Percentiles rank a stretch among this genome's conserved stretches.
Evolutionary conservation across 2,113 vertebrate species (phyloP).

Genomic region (Neotragus moschatus): DNA sequence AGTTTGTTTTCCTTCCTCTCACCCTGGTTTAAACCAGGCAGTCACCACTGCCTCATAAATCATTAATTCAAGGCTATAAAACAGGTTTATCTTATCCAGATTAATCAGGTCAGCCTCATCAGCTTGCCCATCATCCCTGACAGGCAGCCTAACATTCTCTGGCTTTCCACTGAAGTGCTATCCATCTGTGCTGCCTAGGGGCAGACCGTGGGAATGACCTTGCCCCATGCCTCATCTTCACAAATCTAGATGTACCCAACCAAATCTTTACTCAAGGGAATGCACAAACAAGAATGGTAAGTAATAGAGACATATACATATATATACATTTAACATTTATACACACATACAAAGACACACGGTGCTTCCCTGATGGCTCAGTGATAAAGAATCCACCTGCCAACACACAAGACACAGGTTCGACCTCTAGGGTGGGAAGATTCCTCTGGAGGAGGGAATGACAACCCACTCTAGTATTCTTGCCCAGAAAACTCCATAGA

Average conservation of each 20-base stretch:
- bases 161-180: background rate
- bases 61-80: background rate
- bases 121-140: background rate
- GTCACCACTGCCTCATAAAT: background rate
- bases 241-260: background rate
- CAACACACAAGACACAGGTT: background rate
- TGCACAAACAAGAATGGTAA: background rate
- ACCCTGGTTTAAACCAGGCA: background rate
- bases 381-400: background rate
- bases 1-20: background rate
- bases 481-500: background rate
- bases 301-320: background rate
- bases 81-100: background rate
- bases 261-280: background rate
- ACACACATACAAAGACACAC: background rate
- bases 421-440: background rate
- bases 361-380: background rate
- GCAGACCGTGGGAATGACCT: background rate
- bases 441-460: background rate
- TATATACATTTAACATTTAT: background rate
- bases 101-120: background rate
- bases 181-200: background rate
- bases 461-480: background rate
- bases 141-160: background rate
- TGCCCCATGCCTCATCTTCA: background rate